These are phyloP conservation scores for Sminthurinus aureus DNA, from an alignment of 2,888 invertebrate species.

Conservation along the genomic window DNA sequence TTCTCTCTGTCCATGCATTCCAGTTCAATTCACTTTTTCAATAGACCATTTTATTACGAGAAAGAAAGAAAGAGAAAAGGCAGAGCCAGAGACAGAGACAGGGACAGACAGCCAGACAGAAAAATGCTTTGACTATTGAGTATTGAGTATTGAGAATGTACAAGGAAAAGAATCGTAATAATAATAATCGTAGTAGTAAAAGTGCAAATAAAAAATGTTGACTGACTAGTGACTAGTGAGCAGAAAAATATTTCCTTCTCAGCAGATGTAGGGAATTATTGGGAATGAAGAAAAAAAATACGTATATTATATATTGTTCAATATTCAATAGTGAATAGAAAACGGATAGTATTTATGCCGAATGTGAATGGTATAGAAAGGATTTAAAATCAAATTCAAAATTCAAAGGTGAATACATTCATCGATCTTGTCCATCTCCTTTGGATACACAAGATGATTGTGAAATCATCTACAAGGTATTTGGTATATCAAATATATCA, in stretches of 20 bases:
- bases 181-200: neutral
- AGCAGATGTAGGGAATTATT: neutral
- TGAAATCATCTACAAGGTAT: neutral
- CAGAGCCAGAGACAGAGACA: too few species aligned
- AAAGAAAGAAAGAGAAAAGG: too few species aligned
- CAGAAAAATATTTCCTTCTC: neutral
- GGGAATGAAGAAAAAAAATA: neutral
- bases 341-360: neutral
- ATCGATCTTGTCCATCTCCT: neutral
- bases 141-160: too few species aligned
- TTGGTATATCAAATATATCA: too few species aligned
- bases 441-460: neutral
- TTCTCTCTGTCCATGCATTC: too few species aligned
- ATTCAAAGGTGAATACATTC: too few species aligned
- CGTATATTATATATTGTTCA: neutral
- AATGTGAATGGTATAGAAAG: neutral
- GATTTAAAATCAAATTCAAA: neutral
- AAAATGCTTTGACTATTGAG: neutral
- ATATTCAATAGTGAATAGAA: neutral
- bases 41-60: too few species aligned
- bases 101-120: neutral
- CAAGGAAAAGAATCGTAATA: too few species aligned
- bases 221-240: conserved; percentile 1
- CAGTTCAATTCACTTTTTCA: too few species aligned
- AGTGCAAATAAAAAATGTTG: neutral